These are phyloP conservation scores for Zelostemma sp. DNA, from an alignment of 1,140 invertebrate species.

Conservation along the genomic window DNA sequence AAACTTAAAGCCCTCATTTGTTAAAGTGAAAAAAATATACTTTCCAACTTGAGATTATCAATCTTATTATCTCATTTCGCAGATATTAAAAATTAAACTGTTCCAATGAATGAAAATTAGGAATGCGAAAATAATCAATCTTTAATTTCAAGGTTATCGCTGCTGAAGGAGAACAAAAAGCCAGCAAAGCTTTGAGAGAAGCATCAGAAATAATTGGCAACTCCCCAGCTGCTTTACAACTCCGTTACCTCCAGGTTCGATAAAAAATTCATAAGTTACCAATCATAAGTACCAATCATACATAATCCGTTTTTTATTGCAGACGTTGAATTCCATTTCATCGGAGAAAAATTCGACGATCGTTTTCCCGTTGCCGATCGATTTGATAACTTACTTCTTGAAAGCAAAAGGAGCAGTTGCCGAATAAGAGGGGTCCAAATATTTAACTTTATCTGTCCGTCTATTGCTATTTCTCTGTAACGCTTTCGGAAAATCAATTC, in stretches of 20 bases:
- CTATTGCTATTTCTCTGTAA: too few relatives aligned
- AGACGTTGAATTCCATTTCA: conserved; percentile 94
- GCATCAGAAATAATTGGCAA: conserved; percentile 93
- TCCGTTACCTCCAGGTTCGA: conserved; percentile 70
- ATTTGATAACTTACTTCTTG: conserved; percentile 86
- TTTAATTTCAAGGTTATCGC: conserved; percentile 77
- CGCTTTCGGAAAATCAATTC: too few relatives aligned
- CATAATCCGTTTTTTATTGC: conserved; percentile 49
- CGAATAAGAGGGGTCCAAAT: too few relatives aligned
- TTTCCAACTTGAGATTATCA: too few relatives aligned
- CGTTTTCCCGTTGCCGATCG: conserved; percentile 95
- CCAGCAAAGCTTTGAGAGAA: conserved; percentile 89
- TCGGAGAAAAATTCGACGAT: conserved; percentile 99
- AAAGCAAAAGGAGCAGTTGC: conserved; percentile 60
- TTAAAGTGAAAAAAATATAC: too few relatives aligned
- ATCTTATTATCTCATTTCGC: too few relatives aligned
- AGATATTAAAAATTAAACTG: too few relatives aligned
- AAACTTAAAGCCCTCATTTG: too few relatives aligned
- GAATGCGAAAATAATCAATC: too few relatives aligned
- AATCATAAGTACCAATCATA: too few relatives aligned
- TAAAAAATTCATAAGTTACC: background rate
- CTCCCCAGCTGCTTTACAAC: conserved; percentile 91
- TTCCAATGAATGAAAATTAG: too few relatives aligned
- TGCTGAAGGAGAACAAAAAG: conserved; percentile 62
- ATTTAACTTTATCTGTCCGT: too few relatives aligned